Conservation (phyloP, 2,797 vertebrate species). For the Cryptoprocta ferox region DNA sequence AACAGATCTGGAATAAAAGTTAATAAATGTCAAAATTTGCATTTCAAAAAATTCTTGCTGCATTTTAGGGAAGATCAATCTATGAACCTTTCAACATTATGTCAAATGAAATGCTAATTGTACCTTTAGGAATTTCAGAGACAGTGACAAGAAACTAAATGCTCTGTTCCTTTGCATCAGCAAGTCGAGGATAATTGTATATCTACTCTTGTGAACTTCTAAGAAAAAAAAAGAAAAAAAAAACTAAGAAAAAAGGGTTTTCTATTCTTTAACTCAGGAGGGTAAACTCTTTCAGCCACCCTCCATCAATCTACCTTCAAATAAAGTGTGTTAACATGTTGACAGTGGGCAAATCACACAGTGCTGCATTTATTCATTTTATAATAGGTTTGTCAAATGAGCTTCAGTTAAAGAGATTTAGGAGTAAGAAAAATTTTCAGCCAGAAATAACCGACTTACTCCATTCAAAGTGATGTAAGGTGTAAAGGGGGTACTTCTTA, state of each 20-base stretch:
- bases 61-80: constrained; percentile 99
- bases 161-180: constrained; percentile 99
- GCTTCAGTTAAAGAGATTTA: constrained; percentile 87
- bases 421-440: constrained; percentile 87
- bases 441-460: constrained; percentile 84
- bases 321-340: constrained; percentile 91
- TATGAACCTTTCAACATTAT: constrained; percentile 99
- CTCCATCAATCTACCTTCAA: constrained; percentile 91
- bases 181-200: constrained; percentile 95
- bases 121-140: constrained; percentile 99
- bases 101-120: constrained; percentile 99
- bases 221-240: constrained; percentile 87
- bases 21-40: constrained; percentile 99
- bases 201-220: constrained; percentile 93
- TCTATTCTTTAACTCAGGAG: constrained; percentile 91
- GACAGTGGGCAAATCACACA: constrained; percentile 91
- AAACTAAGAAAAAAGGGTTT: constrained; percentile 88
- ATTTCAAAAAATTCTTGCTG: constrained; percentile 97
- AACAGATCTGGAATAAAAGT: constrained; percentile 99
- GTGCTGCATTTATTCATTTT: constrained; percentile 90
- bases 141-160: constrained; percentile 99
- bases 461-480: constrained; percentile 82
- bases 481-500: constrained; percentile 80
- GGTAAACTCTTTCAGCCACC: constrained; percentile 91
- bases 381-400: constrained; percentile 91